Evolutionary conservation across 2,888 invertebrate genomes (phyloP).

Genomic region (Cantharis lateralis): DNA sequence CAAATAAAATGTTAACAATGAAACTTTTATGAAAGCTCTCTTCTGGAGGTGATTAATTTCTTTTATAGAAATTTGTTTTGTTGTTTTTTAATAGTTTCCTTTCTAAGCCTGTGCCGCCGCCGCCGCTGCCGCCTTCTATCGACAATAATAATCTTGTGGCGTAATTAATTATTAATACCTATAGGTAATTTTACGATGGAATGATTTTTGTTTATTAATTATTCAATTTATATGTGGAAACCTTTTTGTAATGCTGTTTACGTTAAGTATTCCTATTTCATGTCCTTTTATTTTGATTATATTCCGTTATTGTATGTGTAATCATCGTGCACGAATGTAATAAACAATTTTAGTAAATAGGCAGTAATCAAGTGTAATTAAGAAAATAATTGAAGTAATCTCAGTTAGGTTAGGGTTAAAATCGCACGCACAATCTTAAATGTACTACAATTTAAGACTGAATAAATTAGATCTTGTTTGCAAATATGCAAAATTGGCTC

Average conservation of each 20-base stretch:
- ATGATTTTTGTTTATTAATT: background rate
- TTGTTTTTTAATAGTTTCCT: background rate
- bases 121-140: background rate
- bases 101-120: background rate
- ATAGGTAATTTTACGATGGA: background rate
- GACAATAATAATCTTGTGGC: background rate
- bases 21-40: background rate
- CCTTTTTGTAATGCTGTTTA: background rate
- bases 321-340: background rate
- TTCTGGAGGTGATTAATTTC: background rate
- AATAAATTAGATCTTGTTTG: constrained; percentile 8
- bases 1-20: background rate
- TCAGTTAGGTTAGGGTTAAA: background rate
- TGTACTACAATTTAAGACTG: background rate
- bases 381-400: constrained; percentile 1
- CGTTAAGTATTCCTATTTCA: background rate
- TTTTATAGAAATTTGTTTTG: background rate
- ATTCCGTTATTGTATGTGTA: background rate
- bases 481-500: background rate
- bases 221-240: background rate
- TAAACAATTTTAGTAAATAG: background rate
- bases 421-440: constrained; percentile 15
- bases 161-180: background rate
- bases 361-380: background rate
- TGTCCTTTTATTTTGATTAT: background rate